Conservation (phyloP, 2,113 vertebrate species). For the Corythornis cristatus region DNA sequence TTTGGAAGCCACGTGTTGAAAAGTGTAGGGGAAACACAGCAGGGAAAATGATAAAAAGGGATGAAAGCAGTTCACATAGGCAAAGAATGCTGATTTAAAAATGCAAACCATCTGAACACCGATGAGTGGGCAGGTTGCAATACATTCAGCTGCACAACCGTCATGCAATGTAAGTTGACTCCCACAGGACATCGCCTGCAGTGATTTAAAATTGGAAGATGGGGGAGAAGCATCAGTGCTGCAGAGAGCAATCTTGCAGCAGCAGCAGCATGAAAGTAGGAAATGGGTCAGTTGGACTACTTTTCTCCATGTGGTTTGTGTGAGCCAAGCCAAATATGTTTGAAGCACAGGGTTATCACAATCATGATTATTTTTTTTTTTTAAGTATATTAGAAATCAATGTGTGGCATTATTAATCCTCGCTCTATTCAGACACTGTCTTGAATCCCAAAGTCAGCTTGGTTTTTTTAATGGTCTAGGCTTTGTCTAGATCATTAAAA, state of each 20-base stretch:
- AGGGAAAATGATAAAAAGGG: conserved; percentile 1
- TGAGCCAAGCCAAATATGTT: not conserved
- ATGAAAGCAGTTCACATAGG: conserved; percentile 7
- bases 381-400: not conserved
- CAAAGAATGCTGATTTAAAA: conserved; percentile 25
- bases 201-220: conserved; percentile 7
- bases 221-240: not conserved
- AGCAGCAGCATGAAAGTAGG: not conserved
- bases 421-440: not conserved
- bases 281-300: conserved; percentile 34
- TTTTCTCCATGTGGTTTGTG: not conserved
- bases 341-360: not conserved
- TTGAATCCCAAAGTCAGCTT: not conserved
- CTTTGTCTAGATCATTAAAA: not conserved
- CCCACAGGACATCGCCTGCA: conserved; percentile 2
- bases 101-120: conserved; percentile 21
- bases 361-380: not conserved
- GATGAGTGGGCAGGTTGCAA: not conserved
- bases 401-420: not conserved
- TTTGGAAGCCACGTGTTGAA: conserved; percentile 62
- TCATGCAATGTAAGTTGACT: not conserved
- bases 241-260: conserved; percentile 5
- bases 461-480: not conserved
- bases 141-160: not conserved
- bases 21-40: conserved; percentile 32